phyloP scores from a whole-genome alignment of 2,113 vertebrate genomes.

The Tragelaphus imberbis region DNA sequence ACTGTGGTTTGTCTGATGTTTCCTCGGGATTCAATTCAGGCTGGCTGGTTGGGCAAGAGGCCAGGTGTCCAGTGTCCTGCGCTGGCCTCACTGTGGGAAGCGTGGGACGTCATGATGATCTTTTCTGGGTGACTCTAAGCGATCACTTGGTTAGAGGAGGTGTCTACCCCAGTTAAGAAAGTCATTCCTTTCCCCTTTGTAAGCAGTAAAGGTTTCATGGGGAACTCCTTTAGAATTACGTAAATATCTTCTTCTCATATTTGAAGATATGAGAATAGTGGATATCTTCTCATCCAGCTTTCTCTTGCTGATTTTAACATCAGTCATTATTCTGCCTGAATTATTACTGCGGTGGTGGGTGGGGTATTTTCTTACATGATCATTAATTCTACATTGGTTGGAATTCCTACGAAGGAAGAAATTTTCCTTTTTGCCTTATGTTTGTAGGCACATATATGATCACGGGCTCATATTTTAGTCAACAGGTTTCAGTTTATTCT shows the following conservation, averaged over 20 bases:
- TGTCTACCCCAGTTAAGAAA: accelerated
- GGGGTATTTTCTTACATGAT: background rate
- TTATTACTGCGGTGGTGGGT: background rate
- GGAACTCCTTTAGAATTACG: background rate
- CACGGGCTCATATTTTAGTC: background rate
- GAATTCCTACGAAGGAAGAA: background rate
- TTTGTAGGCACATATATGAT: background rate
- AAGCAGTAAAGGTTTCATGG: background rate
- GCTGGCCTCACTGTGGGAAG: background rate
- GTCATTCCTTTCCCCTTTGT: background rate
- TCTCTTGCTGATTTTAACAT: background rate
- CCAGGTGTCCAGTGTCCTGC: accelerated
- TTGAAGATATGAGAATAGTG: too few species aligned
- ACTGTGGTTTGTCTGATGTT: background rate
- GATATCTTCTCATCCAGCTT: background rate
- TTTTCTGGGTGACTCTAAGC: accelerated
- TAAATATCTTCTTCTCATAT: background rate
- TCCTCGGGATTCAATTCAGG: background rate
- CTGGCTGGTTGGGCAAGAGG: background rate
- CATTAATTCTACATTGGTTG: background rate
- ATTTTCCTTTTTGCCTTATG: background rate
- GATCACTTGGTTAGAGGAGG: background rate
- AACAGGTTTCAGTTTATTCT: background rate
- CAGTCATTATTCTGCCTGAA: background rate
- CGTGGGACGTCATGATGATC: accelerated